Conservation (phyloP, 1,140 invertebrate genomes). For the Globodera rostochiensis region DNA sequence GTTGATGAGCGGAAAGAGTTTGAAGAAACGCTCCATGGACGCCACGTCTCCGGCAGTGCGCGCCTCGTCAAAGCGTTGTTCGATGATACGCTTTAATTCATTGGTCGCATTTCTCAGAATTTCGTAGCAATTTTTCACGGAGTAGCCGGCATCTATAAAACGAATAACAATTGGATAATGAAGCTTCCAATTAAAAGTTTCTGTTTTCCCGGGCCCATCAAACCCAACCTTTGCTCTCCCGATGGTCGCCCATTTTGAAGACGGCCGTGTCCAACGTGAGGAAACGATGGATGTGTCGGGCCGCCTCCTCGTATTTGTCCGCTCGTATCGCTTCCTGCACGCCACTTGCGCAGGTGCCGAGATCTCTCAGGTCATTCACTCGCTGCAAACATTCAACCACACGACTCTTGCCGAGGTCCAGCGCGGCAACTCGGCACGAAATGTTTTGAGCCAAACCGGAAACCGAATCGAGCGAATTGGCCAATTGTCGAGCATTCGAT, state of each 20-base stretch:
- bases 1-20: conserved; percentile 92
- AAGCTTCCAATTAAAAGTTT: conserved; percentile 25
- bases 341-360: conserved; percentile 91
- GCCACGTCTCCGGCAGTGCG: conserved; percentile 82
- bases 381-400: conserved; percentile 90
- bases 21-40: conserved; percentile 92
- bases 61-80: conserved; percentile 85
- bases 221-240: conserved; percentile 70
- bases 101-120: conserved; percentile 83
- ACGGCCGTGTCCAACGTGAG: conserved; percentile 89
- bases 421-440: conserved; percentile 73
- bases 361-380: conserved; percentile 91
- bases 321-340: conserved; percentile 86
- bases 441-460: conserved; percentile 61
- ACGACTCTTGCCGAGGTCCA: conserved; percentile 89
- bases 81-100: conserved; percentile 77
- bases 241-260: conserved; percentile 73
- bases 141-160: conserved; percentile 52
- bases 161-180: neutral
- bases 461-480: conserved; percentile 50
- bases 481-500: conserved; percentile 44
- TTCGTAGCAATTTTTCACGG: conserved; percentile 65
- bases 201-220: neutral
- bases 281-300: conserved; percentile 90
- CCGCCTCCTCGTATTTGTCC: conserved; percentile 81